A percentile compares a stretch with the other conserved stretches of the same genome.
Conservation (phyloP, 2,888 invertebrate species). For the Pachliopta kotzebuea region DNA sequence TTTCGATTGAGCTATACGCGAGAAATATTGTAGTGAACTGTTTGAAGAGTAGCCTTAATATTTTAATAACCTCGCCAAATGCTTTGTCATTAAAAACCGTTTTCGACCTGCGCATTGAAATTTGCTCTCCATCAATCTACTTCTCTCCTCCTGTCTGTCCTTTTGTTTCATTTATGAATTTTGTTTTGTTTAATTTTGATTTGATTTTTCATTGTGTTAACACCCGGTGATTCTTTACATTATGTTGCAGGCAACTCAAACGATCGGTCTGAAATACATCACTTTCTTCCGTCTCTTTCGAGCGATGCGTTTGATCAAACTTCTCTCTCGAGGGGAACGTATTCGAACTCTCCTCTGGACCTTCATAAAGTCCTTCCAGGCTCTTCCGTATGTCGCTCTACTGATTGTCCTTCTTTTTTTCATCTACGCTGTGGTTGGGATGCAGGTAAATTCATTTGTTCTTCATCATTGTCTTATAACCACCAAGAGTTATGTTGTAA, state of each 20-base stretch:
- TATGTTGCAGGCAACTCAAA: constrained; percentile 45
- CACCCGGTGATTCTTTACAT: neutral
- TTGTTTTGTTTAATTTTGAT: neutral
- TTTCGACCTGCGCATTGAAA: neutral
- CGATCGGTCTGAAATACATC: constrained; percentile 66
- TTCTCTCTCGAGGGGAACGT: constrained; percentile 97
- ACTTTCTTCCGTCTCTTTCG: constrained; percentile 95
- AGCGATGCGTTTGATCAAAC: constrained; percentile 98
- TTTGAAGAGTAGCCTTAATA: neutral
- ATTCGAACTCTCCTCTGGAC: constrained; percentile 99
- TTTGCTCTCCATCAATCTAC: neutral
- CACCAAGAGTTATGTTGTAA: no score
- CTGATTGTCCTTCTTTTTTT: constrained; percentile 99
- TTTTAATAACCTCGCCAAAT: neutral
- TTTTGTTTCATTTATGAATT: neutral
- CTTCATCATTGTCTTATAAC: no score
- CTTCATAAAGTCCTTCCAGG: constrained; percentile 99
- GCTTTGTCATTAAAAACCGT: neutral
- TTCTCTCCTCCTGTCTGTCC: neutral
- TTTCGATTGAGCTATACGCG: neutral
- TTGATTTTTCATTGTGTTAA: neutral
- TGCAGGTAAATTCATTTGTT: constrained; percentile 87
- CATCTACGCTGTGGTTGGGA: constrained; percentile 99
- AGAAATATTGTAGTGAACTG: neutral
- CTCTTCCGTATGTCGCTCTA: constrained; percentile 98